Evolutionary conservation across 2,113 vertebrate genomes (phyloP).

Genomic region (Danio rerio): DNA sequence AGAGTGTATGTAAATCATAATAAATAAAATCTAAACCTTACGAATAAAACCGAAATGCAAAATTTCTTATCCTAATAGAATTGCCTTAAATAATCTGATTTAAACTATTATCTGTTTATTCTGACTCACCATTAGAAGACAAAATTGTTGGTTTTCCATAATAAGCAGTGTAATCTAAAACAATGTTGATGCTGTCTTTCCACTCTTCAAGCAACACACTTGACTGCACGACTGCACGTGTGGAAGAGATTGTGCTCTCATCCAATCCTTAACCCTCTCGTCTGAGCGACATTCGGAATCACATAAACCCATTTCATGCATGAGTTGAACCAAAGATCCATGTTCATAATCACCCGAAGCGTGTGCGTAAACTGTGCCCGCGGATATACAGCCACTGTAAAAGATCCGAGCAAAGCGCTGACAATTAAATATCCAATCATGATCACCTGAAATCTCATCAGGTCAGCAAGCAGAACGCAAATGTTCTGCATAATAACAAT

Average conservation of each 20-base stretch:
- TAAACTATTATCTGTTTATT: background rate
- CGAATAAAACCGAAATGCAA: too few species aligned
- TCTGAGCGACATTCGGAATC: constrained; percentile 52
- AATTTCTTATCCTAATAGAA: too few species aligned
- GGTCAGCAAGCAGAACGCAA: background rate
- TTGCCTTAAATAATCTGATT: background rate
- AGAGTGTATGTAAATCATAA: too few species aligned
- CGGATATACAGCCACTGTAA: background rate
- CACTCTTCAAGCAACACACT: background rate
- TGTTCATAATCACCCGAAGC: constrained; percentile 42
- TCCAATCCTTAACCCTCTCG: constrained; percentile 45
- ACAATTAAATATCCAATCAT: constrained; percentile 13
- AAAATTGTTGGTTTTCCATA: background rate
- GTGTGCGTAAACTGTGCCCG: constrained; percentile 7
- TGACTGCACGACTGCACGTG: constrained; percentile 16
- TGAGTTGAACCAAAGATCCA: constrained; percentile 46
- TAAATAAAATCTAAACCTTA: too few species aligned
- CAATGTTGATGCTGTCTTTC: background rate
- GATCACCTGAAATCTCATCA: background rate
- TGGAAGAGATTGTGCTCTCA: constrained; percentile 29
- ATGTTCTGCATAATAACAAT: constrained; percentile 21
- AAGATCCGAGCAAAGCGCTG: background rate
- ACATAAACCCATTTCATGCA: constrained; percentile 61
- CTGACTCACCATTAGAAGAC: background rate
- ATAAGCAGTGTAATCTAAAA: background rate